phyloP scores from a whole-genome alignment of 2,113 vertebrate genomes.

The Scytalopus superciliaris region DNA sequence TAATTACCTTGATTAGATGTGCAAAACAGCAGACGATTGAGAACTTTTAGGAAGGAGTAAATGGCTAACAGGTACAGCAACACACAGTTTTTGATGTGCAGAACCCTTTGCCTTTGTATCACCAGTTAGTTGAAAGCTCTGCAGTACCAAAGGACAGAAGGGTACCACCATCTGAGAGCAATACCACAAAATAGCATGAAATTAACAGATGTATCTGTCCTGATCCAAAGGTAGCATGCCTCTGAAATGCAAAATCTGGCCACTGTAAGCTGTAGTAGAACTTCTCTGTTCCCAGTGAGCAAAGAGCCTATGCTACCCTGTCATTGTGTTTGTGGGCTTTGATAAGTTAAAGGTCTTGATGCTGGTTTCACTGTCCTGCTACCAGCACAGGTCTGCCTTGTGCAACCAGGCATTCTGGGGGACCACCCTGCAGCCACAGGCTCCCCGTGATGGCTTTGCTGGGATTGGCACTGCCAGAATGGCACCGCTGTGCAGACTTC shows the following conservation, averaged over 20 bases:
- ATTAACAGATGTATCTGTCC: background rate
- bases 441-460: fast-evolving
- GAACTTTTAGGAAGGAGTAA: background rate
- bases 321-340: background rate
- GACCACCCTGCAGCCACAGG: background rate
- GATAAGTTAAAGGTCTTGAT: background rate
- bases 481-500: background rate
- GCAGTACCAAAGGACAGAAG: background rate
- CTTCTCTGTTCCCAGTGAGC: background rate
- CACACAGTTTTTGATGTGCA: background rate
- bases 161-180: background rate
- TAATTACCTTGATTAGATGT: background rate
- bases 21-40: background rate
- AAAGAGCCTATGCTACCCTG: background rate
- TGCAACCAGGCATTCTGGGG: background rate
- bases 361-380: background rate
- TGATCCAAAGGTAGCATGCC: background rate
- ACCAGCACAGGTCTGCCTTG: background rate
- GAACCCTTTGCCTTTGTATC: background rate
- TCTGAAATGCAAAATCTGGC: background rate
- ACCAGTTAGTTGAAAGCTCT: background rate
- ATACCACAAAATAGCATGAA: background rate
- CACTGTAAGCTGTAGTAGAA: background rate
- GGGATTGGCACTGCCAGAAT: too few relatives aligned
- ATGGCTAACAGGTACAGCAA: background rate